phyloP scores from a whole-genome alignment of 2,113 vertebrate species.

The Nymphicus hollandicus region DNA sequence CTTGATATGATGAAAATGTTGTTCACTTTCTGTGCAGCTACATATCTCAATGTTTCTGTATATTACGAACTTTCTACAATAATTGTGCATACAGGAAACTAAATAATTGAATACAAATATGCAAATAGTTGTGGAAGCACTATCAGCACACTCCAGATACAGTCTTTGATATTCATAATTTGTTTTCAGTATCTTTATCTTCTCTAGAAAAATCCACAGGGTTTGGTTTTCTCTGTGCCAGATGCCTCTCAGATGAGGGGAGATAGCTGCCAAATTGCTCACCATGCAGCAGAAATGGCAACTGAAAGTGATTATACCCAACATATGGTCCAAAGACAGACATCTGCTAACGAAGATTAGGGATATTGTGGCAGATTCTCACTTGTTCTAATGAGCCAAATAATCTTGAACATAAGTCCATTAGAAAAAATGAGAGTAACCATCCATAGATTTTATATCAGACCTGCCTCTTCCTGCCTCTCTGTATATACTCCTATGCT shows the following conservation, averaged over 20 bases:
- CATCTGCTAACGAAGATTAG: conserved; percentile 68
- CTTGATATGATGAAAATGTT: neutral
- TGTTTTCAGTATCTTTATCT: neutral
- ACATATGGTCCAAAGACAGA: conserved; percentile 65
- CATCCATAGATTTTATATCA: neutral
- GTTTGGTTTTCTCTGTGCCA: conserved; percentile 34
- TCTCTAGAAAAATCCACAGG: neutral
- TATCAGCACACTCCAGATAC: conserved; percentile 9
- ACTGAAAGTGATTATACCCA: conserved; percentile 50
- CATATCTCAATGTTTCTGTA: neutral
- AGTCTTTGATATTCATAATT: conserved; percentile 26
- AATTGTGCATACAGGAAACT: neutral
- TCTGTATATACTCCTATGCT: neutral
- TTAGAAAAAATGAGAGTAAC: conserved; percentile 27
- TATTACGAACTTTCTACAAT: neutral
- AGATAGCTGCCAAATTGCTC: conserved; percentile 54
- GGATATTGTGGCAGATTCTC: conserved; percentile 35
- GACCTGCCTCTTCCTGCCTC: neutral
- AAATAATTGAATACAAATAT: neutral
- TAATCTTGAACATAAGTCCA: conserved; percentile 1
- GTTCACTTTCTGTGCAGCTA: neutral
- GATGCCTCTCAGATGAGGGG: conserved; percentile 10
- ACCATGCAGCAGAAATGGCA: conserved; percentile 50
- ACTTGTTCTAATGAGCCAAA: conserved; percentile 52
- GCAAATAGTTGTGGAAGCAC: neutral